A percentile compares a stretch with the other conserved stretches of the same genome.
phyloP scores from a whole-genome alignment of 2,113 vertebrate genomes.

The Redunca redunca region DNA sequence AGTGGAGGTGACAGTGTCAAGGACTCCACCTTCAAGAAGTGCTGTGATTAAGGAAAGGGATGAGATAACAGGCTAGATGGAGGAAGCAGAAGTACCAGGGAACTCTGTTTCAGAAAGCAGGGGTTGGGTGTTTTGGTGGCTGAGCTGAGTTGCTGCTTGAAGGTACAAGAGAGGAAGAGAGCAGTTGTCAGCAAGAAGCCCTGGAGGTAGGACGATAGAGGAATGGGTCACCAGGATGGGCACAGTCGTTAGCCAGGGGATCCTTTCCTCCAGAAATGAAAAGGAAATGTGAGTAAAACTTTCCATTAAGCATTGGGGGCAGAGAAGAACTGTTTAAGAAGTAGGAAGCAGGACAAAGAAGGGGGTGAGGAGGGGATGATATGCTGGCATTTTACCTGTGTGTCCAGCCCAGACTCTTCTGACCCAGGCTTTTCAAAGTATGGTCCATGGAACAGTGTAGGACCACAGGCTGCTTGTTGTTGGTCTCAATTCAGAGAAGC shows the following conservation, averaged over 20 bases:
- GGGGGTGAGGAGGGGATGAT: accelerated
- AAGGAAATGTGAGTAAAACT: background rate
- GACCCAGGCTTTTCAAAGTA: background rate
- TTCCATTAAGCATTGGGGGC: background rate
- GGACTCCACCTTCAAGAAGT: background rate
- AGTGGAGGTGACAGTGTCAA: background rate
- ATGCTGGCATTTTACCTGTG: too few species aligned
- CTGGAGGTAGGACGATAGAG: too few species aligned
- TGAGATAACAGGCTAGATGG: background rate
- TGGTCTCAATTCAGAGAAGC: background rate
- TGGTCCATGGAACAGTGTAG: accelerated
- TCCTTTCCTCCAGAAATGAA: background rate
- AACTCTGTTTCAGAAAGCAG: background rate
- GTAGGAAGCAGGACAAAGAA: background rate
- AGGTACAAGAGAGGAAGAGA: background rate
- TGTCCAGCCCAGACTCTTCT: background rate
- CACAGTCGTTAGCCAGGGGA: too few species aligned
- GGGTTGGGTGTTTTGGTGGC: accelerated
- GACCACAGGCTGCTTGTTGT: too few species aligned
- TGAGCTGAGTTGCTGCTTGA: background rate
- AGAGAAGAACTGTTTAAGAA: background rate
- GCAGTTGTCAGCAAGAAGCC: background rate
- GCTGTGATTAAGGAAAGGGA: background rate
- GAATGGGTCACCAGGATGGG: background rate
- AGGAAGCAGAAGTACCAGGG: accelerated